Evolutionary conservation across 2,113 vertebrate species (phyloP).

Genomic region (Aldabrachelys gigantea): DNA sequence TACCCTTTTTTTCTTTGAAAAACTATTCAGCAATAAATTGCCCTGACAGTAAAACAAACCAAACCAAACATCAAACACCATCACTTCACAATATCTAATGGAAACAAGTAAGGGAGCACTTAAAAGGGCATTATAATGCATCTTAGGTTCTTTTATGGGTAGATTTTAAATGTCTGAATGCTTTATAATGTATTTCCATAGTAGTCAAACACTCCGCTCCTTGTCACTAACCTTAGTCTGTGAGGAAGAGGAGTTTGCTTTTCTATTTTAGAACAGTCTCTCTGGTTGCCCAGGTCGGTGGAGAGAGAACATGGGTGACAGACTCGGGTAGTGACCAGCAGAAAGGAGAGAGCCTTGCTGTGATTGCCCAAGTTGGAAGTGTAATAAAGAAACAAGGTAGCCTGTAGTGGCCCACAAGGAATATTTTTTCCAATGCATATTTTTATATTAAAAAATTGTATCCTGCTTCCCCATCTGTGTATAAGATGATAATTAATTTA

Average conservation of each 20-base stretch:
- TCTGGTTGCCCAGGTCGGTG: background rate
- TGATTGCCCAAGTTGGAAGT: background rate
- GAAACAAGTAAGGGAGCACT: constrained; percentile 4
- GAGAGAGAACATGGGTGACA: background rate
- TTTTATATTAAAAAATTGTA: background rate
- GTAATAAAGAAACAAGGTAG: background rate
- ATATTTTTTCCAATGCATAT: background rate
- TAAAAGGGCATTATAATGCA: background rate
- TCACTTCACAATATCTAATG: background rate
- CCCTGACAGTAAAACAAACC: constrained; percentile 6
- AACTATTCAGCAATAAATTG: constrained; percentile 12
- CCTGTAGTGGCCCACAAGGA: background rate
- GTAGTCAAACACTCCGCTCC: background rate
- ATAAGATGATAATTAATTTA: background rate
- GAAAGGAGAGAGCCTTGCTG: background rate
- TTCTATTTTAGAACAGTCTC: background rate
- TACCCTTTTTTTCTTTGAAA: constrained; percentile 2
- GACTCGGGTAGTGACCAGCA: background rate
- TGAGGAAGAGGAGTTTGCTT: constrained; percentile 1
- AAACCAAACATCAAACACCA: background rate
- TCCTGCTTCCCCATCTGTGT: background rate
- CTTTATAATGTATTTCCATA: constrained; percentile 5
- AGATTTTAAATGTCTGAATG: constrained; percentile 11
- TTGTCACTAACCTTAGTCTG: background rate
- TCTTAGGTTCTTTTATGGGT: constrained; percentile 9